Conservation (phyloP, 2,113 vertebrate species). For the Oenanthe melanoleuca region DNA sequence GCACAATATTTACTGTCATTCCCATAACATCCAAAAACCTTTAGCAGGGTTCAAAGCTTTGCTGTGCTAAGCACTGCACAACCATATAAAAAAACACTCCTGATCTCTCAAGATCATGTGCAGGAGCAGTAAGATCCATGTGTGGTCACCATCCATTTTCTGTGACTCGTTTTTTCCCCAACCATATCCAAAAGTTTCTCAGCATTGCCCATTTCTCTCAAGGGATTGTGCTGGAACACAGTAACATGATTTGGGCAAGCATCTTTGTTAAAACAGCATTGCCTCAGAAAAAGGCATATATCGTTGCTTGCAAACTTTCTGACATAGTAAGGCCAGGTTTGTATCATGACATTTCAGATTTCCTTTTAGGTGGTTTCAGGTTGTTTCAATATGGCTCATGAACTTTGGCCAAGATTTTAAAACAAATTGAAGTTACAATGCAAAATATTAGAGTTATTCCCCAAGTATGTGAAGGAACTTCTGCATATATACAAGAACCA, state of each 20-base stretch:
- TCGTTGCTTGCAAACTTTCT: not conserved
- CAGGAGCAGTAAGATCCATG: not conserved
- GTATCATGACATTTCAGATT: too few species aligned
- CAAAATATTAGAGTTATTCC: not conserved
- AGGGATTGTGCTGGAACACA: not conserved
- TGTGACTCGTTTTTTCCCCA: not conserved
- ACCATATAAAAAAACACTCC: not conserved
- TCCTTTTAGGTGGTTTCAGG: too few species aligned
- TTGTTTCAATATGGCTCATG: not conserved
- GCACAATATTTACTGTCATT: not conserved
- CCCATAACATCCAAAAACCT: not conserved
- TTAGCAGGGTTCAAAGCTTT: not conserved
- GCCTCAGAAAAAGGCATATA: not conserved
- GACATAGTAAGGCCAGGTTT: not conserved
- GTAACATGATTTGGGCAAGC: not conserved
- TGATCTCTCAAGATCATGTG: not conserved
- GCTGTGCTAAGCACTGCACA: not conserved
- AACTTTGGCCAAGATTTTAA: not conserved
- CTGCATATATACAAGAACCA: not conserved
- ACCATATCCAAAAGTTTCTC: not conserved
- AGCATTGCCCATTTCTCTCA: not conserved
- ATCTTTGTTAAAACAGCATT: not conserved
- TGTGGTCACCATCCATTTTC: not conserved
- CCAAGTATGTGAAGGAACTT: not conserved
- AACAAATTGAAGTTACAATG: not conserved